Conservation (phyloP, 2,113 vertebrate genomes). For the Heterocephalus glaber region DNA sequence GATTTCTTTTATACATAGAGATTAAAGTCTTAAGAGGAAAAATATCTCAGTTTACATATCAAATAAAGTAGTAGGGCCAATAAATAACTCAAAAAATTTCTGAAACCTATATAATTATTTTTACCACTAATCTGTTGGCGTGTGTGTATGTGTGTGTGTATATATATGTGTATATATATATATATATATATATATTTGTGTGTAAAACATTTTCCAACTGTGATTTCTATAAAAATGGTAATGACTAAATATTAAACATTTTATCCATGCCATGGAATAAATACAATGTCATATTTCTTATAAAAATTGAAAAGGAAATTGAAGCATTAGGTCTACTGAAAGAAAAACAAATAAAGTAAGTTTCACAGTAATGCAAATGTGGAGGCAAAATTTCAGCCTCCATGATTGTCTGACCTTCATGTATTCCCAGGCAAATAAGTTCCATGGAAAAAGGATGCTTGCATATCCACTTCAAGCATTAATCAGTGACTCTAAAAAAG, state of each 20-base stretch:
- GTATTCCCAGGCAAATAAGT: background rate
- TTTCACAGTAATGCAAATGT: background rate
- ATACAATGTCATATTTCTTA: background rate
- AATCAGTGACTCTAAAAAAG: background rate
- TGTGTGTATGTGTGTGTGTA: background rate
- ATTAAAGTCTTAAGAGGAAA: background rate
- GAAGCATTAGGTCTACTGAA: background rate
- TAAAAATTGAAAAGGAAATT: background rate
- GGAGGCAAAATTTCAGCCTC: background rate
- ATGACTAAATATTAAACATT: background rate
- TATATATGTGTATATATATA: background rate
- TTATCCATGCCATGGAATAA: background rate
- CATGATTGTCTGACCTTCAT: background rate
- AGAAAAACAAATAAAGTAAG: background rate
- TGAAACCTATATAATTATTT: background rate
- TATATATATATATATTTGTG: background rate
- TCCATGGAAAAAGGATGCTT: background rate
- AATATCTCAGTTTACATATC: background rate
- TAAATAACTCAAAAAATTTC: background rate
- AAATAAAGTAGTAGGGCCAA: background rate
- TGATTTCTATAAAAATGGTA: background rate
- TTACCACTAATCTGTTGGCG: background rate
- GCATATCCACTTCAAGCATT: background rate
- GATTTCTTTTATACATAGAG: background rate
- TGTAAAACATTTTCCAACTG: background rate